phyloP scores from a whole-genome alignment of 2,797 vertebrate genomes.

The Acipenser transmontanus region DNA sequence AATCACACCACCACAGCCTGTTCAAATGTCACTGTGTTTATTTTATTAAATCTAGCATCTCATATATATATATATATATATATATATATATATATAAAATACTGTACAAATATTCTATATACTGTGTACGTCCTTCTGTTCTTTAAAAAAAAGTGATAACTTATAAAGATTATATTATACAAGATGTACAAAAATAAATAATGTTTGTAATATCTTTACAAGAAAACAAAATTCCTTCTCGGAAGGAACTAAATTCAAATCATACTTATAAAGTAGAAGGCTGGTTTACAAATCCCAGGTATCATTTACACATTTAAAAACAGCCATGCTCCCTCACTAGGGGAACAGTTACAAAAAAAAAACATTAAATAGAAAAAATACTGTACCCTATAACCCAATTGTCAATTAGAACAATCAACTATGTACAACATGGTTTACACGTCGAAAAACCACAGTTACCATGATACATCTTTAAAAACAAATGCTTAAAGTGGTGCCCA shows the following conservation, averaged over 20 bases:
- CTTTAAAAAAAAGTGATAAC: constrained; percentile 78
- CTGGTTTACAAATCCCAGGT: too few relatives aligned
- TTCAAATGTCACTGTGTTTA: constrained; percentile 55
- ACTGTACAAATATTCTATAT: constrained; percentile 98
- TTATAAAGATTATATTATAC: constrained; percentile 88
- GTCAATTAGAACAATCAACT: too few relatives aligned
- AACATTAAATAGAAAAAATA: too few relatives aligned
- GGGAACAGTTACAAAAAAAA: neutral
- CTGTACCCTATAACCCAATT: too few relatives aligned
- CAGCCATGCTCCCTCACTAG: constrained; percentile 57
- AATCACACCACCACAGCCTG: constrained; percentile 4
- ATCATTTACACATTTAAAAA: neutral
- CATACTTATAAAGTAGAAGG: constrained; percentile 95
- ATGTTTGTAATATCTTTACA: constrained; percentile 89
- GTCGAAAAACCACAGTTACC: too few relatives aligned
- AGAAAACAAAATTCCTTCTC: constrained; percentile 80
- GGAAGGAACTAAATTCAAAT: constrained; percentile 85
- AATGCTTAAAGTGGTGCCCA: too few relatives aligned
- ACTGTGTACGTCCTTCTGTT: constrained; percentile 86
- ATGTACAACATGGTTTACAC: too few relatives aligned
- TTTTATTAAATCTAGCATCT: constrained; percentile 69
- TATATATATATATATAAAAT: constrained; percentile 59
- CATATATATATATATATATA: constrained; percentile 7
- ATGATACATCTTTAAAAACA: too few relatives aligned
- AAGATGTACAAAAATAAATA: constrained; percentile 99